These are phyloP conservation scores for Heteromyza rotundicornis DNA, from an alignment of 2,888 invertebrate species.

Conservation along the genomic window DNA sequence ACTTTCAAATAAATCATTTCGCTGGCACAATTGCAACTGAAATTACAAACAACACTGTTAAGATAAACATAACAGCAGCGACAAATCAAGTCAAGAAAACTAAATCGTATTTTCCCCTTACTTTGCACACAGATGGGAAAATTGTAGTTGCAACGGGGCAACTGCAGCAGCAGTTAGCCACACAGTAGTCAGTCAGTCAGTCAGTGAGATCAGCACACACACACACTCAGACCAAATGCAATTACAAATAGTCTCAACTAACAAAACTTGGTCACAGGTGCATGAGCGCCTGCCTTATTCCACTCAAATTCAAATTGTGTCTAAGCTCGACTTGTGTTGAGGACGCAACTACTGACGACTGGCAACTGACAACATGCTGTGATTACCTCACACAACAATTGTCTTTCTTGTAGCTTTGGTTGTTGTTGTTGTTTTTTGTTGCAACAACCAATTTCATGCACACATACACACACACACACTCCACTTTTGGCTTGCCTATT, in stretches of 20 bases:
- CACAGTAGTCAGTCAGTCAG: neutral
- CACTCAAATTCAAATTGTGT: neutral
- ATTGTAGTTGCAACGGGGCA: neutral
- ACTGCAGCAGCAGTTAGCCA: neutral
- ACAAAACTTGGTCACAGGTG: neutral
- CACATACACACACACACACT: too few relatives aligned
- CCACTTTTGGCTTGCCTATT: too few relatives aligned
- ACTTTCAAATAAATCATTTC: slow-evolving; percentile 18
- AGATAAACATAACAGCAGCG: too few relatives aligned
- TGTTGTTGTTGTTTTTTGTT: neutral
- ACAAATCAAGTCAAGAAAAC: too few relatives aligned
- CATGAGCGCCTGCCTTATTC: neutral
- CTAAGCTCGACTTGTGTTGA: neutral
- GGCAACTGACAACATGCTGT: neutral
- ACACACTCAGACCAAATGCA: neutral
- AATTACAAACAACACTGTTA: too few relatives aligned
- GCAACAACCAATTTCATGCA: neutral
- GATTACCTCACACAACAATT: slow-evolving; percentile 11
- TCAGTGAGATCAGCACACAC: neutral
- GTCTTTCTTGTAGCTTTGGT: slow-evolving; percentile 12
- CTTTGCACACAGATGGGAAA: too few relatives aligned
- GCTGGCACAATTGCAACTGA: neutral
- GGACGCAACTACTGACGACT: neutral
- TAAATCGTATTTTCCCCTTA: too few relatives aligned
- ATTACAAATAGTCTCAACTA: neutral